These are phyloP conservation scores for Luidia sarsii DNA, from an alignment of 53 echinoderm and acorn worm species.

Conservation along the genomic window DNA sequence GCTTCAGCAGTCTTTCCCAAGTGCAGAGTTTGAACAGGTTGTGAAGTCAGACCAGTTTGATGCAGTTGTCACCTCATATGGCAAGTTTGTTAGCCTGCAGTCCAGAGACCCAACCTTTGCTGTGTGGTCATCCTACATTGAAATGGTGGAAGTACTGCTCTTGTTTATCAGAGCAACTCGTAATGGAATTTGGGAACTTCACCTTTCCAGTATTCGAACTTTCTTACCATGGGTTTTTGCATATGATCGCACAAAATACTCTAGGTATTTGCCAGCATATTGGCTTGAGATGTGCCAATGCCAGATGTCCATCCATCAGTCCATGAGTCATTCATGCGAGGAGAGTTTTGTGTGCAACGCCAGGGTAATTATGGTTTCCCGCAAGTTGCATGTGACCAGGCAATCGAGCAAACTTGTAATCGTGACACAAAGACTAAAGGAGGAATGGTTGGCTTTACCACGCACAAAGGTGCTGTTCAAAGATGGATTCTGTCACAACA, in stretches of 20 bases:
- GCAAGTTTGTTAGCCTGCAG: background rate
- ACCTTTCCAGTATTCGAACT: no score
- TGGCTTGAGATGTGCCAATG: constrained; percentile 28
- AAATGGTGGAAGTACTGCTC: constrained; percentile 64
- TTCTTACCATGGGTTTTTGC: no score
- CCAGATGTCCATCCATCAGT: constrained; percentile 53
- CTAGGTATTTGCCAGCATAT: no score
- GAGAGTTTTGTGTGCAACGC: constrained; percentile 53
- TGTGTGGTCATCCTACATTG: constrained; percentile 64
- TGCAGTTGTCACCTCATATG: background rate
- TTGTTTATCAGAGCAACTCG: constrained; percentile 64
- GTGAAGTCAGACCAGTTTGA: constrained; percentile 11
- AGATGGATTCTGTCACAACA: no score
- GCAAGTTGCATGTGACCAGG: constrained; percentile 58
- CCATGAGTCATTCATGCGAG: constrained; percentile 25
- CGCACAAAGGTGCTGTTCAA: no score
- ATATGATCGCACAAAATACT: constrained; percentile 46
- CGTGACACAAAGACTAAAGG: no score
- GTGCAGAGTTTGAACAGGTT: background rate
- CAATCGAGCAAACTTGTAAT: no score
- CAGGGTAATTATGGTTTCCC: constrained; percentile 54
- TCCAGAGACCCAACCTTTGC: constrained; percentile 29
- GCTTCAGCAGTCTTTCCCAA: background rate
- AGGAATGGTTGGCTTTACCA: no score
- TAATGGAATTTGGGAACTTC: no score